A percentile compares a stretch with the other conserved stretches of the same genome.
These are phyloP conservation scores for Cordilura impudica DNA, from an alignment of 2,888 invertebrate species.

Conservation along the genomic window DNA sequence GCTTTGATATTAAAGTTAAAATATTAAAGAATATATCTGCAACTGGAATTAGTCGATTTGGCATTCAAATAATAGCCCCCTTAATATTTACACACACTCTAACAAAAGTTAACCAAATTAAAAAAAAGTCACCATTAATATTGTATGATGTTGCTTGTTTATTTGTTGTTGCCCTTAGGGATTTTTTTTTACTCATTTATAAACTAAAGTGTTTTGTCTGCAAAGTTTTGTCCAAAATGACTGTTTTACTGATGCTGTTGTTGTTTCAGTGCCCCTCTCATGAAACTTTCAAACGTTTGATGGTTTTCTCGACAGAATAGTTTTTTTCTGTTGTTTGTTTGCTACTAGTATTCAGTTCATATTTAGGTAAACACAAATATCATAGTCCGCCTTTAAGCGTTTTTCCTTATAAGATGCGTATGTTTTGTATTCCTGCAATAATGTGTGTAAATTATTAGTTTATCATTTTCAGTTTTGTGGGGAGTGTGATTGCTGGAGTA, in stretches of 20 bases:
- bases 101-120: conserved; percentile 24
- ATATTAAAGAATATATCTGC: no score
- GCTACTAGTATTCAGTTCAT: conserved; percentile 1
- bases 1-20: no score
- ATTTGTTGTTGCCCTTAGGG: conserved; percentile 62
- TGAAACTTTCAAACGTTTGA: conserved; percentile 31
- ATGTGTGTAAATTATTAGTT: conserved; percentile 43
- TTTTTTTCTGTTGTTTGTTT: not conserved
- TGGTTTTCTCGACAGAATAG: conserved; percentile 14
- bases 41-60: no score
- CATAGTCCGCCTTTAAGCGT: conserved; percentile 65
- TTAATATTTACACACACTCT: not conserved
- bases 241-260: conserved; percentile 4
- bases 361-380: conserved; percentile 61
- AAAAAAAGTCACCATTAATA: conserved; percentile 51
- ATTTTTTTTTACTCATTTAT: conserved; percentile 63
- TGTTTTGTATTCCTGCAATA: conserved; percentile 28
- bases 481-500: not conserved
- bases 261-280: conserved; percentile 21
- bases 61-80: not conserved
- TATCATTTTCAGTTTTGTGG: not conserved
- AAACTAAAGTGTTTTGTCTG: conserved; percentile 64
- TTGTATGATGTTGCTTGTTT: conserved; percentile 48
- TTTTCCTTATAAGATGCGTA: conserved; percentile 41
- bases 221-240: conserved; percentile 63